A percentile compares a stretch with the other conserved stretches of the same genome.
Evolutionary conservation across 2,797 vertebrate species (phyloP).

Genomic region (Dendrocincla tyrannina): DNA sequence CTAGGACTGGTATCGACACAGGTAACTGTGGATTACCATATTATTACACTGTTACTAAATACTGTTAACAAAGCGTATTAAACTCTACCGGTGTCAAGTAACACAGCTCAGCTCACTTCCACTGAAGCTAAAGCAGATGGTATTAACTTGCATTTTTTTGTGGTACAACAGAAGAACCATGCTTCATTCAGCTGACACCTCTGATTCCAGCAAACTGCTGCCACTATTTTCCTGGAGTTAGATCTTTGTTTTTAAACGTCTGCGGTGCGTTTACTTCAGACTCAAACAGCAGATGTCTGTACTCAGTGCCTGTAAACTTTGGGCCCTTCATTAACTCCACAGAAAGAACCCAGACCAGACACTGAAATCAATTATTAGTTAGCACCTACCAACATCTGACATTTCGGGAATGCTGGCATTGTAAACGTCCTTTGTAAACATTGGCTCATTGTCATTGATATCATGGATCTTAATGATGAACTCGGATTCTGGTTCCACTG

Average conservation of each 20-base stretch:
- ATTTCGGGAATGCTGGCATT: conserved; percentile 90
- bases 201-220: neutral
- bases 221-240: neutral
- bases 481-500: conserved; percentile 92
- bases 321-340: neutral
- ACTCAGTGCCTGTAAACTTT: neutral
- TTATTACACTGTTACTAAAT: neutral
- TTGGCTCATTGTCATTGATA: conserved; percentile 96
- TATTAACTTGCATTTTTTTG: neutral
- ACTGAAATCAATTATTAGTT: neutral
- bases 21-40: neutral
- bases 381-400: conserved; percentile 89
- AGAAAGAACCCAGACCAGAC: neutral
- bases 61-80: neutral
- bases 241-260: neutral
- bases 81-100: neutral
- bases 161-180: neutral
- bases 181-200: neutral
- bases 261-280: neutral
- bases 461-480: conserved; percentile 98
- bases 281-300: neutral
- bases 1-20: neutral
- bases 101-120: neutral
- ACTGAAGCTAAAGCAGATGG: neutral
- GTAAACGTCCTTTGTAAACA: conserved; percentile 90